Conservation (phyloP, 2,888 invertebrate genomes). For the Caradrina clavipalpis region DNA sequence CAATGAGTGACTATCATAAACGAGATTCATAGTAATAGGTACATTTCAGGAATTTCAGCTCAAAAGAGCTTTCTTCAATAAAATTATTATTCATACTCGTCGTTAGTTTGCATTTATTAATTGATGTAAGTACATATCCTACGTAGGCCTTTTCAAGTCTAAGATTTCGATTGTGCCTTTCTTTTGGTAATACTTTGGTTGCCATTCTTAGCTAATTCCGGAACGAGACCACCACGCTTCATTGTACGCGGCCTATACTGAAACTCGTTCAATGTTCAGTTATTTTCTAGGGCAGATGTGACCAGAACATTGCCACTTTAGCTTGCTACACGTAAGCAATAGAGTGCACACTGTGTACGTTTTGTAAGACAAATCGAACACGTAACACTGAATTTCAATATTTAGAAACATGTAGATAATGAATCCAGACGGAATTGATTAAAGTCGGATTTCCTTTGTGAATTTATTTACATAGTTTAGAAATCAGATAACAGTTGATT, state of each 20-base stretch:
- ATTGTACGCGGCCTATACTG: constrained; percentile 26
- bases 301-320: constrained; percentile 40
- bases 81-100: constrained; percentile 32
- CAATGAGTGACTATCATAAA: constrained; percentile 19
- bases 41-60: constrained; percentile 26
- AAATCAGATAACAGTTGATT: constrained; percentile 30
- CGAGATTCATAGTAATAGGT: constrained; percentile 14
- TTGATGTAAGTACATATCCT: constrained; percentile 38
- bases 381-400: constrained; percentile 25
- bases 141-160: constrained; percentile 55
- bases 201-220: constrained; percentile 11
- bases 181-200: constrained; percentile 11
- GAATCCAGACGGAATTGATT: constrained; percentile 33
- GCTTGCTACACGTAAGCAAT: constrained; percentile 27
- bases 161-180: constrained; percentile 35
- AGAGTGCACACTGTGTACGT: constrained; percentile 16
- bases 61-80: constrained; percentile 25
- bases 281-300: constrained; percentile 53
- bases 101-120: constrained; percentile 36
- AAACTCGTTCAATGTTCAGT: constrained; percentile 46
- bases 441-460: constrained; percentile 33
- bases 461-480: constrained; percentile 45
- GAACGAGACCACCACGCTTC: constrained; percentile 19
- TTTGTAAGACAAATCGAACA: constrained; percentile 48
- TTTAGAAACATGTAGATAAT: constrained; percentile 25